These are phyloP conservation scores for Rhinopithecus roxellana DNA, from an alignment of 2,113 vertebrate species.

Conservation along the genomic window DNA sequence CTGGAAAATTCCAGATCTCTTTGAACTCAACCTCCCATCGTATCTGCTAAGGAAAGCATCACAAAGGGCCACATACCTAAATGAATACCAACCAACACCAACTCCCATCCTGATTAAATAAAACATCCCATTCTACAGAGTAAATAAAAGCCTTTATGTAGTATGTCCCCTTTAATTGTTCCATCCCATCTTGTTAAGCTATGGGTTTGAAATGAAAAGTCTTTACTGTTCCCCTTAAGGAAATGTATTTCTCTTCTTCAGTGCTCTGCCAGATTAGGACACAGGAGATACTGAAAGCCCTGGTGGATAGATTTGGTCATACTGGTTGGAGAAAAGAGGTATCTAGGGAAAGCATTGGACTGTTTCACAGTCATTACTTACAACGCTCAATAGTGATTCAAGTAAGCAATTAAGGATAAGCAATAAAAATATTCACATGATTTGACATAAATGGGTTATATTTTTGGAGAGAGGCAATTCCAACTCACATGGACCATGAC, in stretches of 20 bases:
- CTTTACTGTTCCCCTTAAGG: neutral
- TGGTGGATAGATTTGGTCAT: neutral
- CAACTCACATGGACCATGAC: slow-evolving; percentile 37
- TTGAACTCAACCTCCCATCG: neutral
- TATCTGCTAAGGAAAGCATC: neutral
- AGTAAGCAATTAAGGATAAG: neutral
- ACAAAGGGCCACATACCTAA: neutral
- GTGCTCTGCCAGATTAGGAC: neutral
- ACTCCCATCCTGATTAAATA: neutral
- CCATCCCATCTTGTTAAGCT: neutral
- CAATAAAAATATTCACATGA: neutral
- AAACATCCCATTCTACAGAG: neutral
- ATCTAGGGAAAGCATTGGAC: neutral
- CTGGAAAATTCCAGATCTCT: neutral
- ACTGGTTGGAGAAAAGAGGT: neutral
- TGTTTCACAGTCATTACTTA: neutral
- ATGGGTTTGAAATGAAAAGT: neutral
- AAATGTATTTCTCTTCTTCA: neutral
- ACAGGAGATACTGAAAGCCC: neutral
- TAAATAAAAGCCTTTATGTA: neutral
- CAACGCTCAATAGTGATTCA: neutral
- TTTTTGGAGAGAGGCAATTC: neutral
- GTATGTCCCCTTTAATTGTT: neutral
- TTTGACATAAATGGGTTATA: neutral
- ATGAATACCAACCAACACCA: neutral